Evolutionary conservation across 1,140 invertebrate species (phyloP), one percentile per base, ranked within the genome.

Genomic region (Trachymyrmex cornetzi): DNA sequence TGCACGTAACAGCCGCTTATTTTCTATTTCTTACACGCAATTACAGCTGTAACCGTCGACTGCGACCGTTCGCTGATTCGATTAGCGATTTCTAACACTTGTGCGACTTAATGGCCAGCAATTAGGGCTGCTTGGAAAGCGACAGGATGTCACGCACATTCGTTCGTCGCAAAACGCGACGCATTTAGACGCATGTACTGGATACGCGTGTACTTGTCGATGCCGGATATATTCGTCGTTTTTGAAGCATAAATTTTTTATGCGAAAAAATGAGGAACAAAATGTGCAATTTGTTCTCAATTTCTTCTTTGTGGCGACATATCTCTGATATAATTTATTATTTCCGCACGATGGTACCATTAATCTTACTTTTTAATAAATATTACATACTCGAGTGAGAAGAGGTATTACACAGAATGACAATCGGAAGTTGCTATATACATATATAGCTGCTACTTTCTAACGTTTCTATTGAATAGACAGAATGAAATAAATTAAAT

Each of bases 1-100:
- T 84, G 38, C 80, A 74, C 80, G 80, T 84, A 75, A 84, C 55
- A 84, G 80, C 80, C 80, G 80, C 53, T 84, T 84, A 84, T 84
- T 84, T 84, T 84, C 80, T 84, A 84, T 84, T 84, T 84, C 80
- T 84, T 75, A 84, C 80, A 84, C 69, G 80, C 80, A 84, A 84
- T 84, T 84, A 84, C 69, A 84, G 80, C 57, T 84, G 80, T 84
- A 84, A 84, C 69, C 44, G 80, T 84, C 55, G 69, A 75, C 69
- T 71, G 77, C 66, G 77, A 81, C 67, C 69, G 69, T 44, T 11
- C 69, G 69, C 80, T 84, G 80, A 84, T 84, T 84, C 80, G 80
- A 84, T 84, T 84, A 84, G 80, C 80, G 80, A 84, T 84, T 61
- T 84, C 80, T 75, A 84, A 84, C 80, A 84, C 80, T 84, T 72